Percentiles rank a stretch among this genome's conserved stretches.
phyloP scores from a whole-genome alignment of 2,797 vertebrate genomes.

The Oreochromis grahami region DNA sequence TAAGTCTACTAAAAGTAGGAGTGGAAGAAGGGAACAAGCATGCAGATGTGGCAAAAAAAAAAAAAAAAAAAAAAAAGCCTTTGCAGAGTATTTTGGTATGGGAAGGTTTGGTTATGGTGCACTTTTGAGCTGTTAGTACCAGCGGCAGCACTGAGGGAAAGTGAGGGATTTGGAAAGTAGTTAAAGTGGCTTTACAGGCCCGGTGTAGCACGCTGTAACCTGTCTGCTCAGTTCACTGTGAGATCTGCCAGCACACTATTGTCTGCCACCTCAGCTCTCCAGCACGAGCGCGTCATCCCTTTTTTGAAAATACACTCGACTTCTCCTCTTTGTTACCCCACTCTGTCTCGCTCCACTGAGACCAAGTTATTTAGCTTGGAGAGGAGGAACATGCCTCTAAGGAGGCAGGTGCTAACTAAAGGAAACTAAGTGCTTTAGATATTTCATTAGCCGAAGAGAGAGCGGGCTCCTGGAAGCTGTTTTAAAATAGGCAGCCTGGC shows the following conservation, averaged over 20 bases:
- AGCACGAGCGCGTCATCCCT: slow-evolving; percentile 24
- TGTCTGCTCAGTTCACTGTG: background rate
- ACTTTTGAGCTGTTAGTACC: slow-evolving; percentile 2
- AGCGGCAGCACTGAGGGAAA: background rate
- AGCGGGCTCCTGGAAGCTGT: slow-evolving; percentile 35
- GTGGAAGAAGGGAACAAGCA: slow-evolving; percentile 34
- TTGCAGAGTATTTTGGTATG: background rate
- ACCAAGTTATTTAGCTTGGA: slow-evolving; percentile 54
- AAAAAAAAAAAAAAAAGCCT: background rate
- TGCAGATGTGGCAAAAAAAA: no score
- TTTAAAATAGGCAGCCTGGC: slow-evolving; percentile 4
- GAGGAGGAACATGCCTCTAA: slow-evolving; percentile 62
- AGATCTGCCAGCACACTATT: background rate
- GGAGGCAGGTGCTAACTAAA: slow-evolving; percentile 65
- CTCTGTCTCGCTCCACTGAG: slow-evolving; percentile 55
- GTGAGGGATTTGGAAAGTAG: slow-evolving; percentile 21
- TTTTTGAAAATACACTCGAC: slow-evolving; percentile 43
- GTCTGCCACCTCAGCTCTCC: slow-evolving; percentile 24
- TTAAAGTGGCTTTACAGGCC: slow-evolving; percentile 21
- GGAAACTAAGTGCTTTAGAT: slow-evolving; percentile 60
- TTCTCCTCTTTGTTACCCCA: slow-evolving; percentile 40
- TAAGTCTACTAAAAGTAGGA: slow-evolving; percentile 13
- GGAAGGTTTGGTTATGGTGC: background rate
- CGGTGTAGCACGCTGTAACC: background rate
- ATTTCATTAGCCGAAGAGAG: slow-evolving; percentile 53